Base-by-base conservation (phyloP, 2,888 invertebrate genomes). In the Desoria tigrina region DNA sequence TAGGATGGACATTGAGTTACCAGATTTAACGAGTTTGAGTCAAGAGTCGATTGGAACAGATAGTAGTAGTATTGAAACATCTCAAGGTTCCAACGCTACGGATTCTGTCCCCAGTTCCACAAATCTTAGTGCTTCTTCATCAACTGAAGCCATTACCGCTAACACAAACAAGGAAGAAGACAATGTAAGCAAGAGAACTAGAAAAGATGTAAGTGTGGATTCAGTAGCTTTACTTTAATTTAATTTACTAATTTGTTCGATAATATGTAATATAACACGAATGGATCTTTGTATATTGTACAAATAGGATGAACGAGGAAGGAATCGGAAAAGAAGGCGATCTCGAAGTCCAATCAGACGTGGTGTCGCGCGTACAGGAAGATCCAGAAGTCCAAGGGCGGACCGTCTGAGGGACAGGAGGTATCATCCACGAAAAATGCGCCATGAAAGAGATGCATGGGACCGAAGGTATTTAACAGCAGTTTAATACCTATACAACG, bases 391-490 rank as follows among this genome's bases (percentile, higher is more conserved):
- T 73, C 32, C 32, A 32, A 32, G 32, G 11, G 32, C 32, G 6
- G 32, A 32, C 11, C 78, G 80, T 68, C 80, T 79, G 71, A 79
- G 77, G 68, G 73, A 74, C 3, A 61, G 68, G 24, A 67, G 68
- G 32, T 65, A 69, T 1, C 50, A 65, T 66, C 27, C 66, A 65
- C 7, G 61, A 72, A 49, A 59, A 73, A 54, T 57, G 64, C 4
- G 63, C 66, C 55, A 32, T 32, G 61, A 71, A 49, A 66, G 67
- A 28, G 65, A 69, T 42, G 68, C 76, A 37, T 72, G 74, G 14
- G 65, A 66, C 26, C 60, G 74, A 16, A 61, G 74, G 24, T 73
- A 71, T 45, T 73, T 71, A 37, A 69, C 73, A 56, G 73, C 73
- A 11, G 59, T 42, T 9, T n/a, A n/a, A n/a, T n/a, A n/a, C n/a